Conservation (phyloP, 1,140 invertebrate species). For the Zaprionus ornatus region DNA sequence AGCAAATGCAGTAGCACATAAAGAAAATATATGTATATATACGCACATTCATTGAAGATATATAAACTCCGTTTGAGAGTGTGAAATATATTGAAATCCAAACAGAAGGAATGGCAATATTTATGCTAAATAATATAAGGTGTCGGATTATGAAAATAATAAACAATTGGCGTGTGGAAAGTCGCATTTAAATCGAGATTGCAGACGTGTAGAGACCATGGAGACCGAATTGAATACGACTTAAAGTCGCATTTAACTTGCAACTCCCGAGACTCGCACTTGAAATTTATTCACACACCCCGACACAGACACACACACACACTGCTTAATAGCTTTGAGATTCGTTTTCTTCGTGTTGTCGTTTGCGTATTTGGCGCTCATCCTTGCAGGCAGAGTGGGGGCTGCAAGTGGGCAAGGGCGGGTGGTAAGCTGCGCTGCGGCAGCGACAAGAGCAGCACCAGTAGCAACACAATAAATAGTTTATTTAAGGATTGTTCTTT, state of each 20-base stretch:
- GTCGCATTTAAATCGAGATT: neutral
- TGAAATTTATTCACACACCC: slow-evolving; percentile 56
- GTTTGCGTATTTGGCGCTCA: slow-evolving; percentile 1
- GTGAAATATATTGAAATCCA: slow-evolving; percentile 53
- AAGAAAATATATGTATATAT: neutral
- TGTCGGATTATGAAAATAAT: slow-evolving; percentile 51
- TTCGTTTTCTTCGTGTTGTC: slow-evolving; percentile 10
- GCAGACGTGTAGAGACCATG: neutral
- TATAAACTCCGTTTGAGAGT: slow-evolving; percentile 38
- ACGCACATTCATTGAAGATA: slow-evolving; percentile 25
- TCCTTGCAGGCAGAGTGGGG: slow-evolving; percentile 19
- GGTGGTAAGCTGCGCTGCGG: neutral
- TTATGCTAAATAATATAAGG: slow-evolving; percentile 57
- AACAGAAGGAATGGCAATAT: slow-evolving; percentile 46
- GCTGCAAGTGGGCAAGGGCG: neutral
- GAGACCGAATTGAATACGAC: slow-evolving; percentile 23
- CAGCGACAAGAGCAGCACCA: neutral
- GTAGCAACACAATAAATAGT: slow-evolving; percentile 70
- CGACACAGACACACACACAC: slow-evolving; percentile 31
- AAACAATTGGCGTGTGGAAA: slow-evolving; percentile 17
- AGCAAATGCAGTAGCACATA: slow-evolving; percentile 28
- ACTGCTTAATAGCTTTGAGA: slow-evolving; percentile 60
- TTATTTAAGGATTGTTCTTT: slow-evolving; percentile 69
- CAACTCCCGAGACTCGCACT: slow-evolving; percentile 44
- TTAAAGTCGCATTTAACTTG: slow-evolving; percentile 22